Conservation (phyloP, 2,797 vertebrate species). For the Austrolebias charrua region DNA sequence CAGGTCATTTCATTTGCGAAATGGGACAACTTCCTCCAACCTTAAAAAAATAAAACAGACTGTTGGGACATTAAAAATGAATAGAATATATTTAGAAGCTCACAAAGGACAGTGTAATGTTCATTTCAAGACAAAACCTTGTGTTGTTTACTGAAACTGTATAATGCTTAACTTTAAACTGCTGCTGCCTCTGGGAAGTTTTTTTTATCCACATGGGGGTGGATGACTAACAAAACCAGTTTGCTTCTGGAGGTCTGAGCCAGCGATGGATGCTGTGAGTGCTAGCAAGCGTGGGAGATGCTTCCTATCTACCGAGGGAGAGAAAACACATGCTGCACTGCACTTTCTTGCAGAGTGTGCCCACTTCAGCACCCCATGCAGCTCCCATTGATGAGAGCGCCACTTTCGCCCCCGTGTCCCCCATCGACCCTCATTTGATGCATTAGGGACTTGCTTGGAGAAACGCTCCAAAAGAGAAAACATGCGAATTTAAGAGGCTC, state of each 20-base stretch:
- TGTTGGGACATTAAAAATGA: constrained; percentile 19
- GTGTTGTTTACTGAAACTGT: constrained; percentile 7
- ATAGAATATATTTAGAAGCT: constrained; percentile 25
- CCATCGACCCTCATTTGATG: constrained; percentile 59
- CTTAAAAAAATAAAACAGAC: background rate
- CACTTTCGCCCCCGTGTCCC: constrained; percentile 63
- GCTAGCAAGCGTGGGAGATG: constrained; percentile 66
- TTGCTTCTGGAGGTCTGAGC: constrained; percentile 63
- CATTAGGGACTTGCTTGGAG: constrained; percentile 52
- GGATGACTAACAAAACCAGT: constrained; percentile 71
- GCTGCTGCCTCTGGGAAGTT: constrained; percentile 54
- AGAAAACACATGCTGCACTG: constrained; percentile 59
- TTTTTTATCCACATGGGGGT: constrained; percentile 56
- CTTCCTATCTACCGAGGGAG: constrained; percentile 62
- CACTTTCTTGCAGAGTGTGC: constrained; percentile 60
- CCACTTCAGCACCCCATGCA: constrained; percentile 64
- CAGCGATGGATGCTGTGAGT: constrained; percentile 54
- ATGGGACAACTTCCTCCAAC: constrained; percentile 29
- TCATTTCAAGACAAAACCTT: constrained; percentile 10
- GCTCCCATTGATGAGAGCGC: constrained; percentile 71
- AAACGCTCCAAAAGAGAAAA: constrained; percentile 41
- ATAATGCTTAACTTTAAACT: constrained; percentile 42
- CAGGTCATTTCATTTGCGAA: constrained; percentile 13
- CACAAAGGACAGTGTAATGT: background rate
- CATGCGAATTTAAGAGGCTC: constrained; percentile 36